Conservation (phyloP, 2,797 vertebrate species). For the Nothura maculosa region DNA sequence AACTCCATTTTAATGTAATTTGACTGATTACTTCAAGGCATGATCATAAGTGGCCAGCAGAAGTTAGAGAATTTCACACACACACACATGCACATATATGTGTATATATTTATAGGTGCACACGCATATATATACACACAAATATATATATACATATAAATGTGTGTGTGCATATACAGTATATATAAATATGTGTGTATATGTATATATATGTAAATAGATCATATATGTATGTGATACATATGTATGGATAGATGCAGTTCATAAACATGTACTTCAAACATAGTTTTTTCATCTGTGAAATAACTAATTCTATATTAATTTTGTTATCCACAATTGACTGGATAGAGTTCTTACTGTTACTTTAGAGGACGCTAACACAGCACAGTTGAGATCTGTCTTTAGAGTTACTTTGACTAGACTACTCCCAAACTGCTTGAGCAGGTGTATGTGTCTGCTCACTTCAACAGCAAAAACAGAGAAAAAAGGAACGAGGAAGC, state of each 20-base stretch:
- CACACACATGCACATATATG: too few species aligned
- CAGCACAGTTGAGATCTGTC: background rate
- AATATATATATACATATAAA: too few species aligned
- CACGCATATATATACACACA: too few species aligned
- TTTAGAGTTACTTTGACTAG: background rate
- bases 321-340: background rate
- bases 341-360: background rate
- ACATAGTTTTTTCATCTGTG: background rate
- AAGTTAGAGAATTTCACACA: background rate
- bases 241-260: fast-evolving
- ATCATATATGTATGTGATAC: background rate
- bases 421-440: background rate
- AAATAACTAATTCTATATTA: background rate
- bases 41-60: background rate
- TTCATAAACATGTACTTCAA: background rate
- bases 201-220: too few species aligned
- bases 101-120: too few species aligned
- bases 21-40: background rate
- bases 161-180: too few species aligned
- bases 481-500: background rate
- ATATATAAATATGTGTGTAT: too few species aligned
- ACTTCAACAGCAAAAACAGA: background rate
- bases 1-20: background rate
- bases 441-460: background rate
- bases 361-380: background rate